Conservation (phyloP, 2,888 invertebrate species). For the Torymus tubicola region DNA sequence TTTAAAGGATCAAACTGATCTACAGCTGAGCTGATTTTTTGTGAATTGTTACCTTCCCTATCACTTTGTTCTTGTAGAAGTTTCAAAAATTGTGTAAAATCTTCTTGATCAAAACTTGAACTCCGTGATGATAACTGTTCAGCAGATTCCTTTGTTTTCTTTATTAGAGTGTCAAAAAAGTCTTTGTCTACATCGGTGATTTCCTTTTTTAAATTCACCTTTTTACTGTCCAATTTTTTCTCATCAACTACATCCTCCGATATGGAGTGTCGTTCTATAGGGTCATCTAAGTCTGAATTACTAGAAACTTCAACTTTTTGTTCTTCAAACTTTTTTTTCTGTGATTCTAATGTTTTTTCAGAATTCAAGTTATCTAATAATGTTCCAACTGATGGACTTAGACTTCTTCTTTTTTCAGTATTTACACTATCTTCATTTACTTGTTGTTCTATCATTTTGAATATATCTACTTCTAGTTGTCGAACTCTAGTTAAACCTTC, state of each 20-base stretch:
- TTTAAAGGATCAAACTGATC: conserved; percentile 58
- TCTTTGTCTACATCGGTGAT: conserved; percentile 74
- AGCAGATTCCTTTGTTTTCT: conserved; percentile 66
- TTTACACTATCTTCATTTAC: conserved; percentile 67
- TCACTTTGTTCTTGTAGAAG: conserved; percentile 70
- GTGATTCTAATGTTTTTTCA: conserved; percentile 67
- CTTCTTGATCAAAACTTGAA: conserved; percentile 73
- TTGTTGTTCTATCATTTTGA: conserved; percentile 71
- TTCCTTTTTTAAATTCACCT: conserved; percentile 71
- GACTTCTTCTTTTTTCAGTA: conserved; percentile 64
- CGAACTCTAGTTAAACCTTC: conserved; percentile 63
- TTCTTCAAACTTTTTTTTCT: conserved; percentile 70
- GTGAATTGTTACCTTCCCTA: conserved; percentile 42
- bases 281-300: conserved; percentile 73
- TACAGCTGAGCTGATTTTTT: conserved; percentile 27
- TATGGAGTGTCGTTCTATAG: conserved; percentile 71
- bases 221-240: conserved; percentile 64
- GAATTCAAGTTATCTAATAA: conserved; percentile 65
- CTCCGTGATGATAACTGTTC: conserved; percentile 71
- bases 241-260: conserved; percentile 66
- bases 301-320: conserved; percentile 71
- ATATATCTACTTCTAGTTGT: conserved; percentile 71
- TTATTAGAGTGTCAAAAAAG: conserved; percentile 71
- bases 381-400: conserved; percentile 65
- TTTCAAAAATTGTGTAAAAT: conserved; percentile 72